phyloP scores from a whole-genome alignment of 2,113 vertebrate species.

The Pholis gunnellus region DNA sequence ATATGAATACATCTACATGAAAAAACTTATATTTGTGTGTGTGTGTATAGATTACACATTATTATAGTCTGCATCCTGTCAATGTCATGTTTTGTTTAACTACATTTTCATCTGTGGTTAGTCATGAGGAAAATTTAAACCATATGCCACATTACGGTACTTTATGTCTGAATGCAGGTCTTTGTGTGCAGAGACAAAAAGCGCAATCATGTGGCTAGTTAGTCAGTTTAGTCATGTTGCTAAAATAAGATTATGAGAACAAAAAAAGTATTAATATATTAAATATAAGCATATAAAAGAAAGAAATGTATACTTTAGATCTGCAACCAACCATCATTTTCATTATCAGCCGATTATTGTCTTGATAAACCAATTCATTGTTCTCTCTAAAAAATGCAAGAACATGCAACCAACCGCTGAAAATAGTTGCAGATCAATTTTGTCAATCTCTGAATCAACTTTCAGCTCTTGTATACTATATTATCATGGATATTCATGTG shows the following conservation, averaged over 20 bases:
- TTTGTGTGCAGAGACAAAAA: neutral
- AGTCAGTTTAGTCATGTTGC: too few species aligned
- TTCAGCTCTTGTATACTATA: too few species aligned
- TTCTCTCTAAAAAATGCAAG: neutral
- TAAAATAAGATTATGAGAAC: neutral
- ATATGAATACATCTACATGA: neutral
- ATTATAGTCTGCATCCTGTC: neutral
- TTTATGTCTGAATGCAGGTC: neutral
- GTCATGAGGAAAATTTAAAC: neutral
- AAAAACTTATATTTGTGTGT: too few species aligned
- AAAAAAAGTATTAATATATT: neutral
- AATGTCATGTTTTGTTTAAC: neutral
- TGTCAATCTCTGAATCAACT: too few species aligned
- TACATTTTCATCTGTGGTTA: neutral
- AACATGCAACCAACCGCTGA: neutral
- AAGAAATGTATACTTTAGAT: neutral
- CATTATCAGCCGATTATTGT: neutral
- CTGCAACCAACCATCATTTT: neutral
- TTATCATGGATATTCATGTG: neutral
- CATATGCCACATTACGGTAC: neutral
- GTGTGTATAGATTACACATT: neutral
- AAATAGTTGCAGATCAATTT: neutral
- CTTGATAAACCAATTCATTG: neutral
- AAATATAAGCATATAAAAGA: neutral
- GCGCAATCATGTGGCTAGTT: neutral